Percentiles rank a stretch among this genome's conserved stretches.
phyloP scores from a whole-genome alignment of 2,888 invertebrate species.

The Diarsia mendica region DNA sequence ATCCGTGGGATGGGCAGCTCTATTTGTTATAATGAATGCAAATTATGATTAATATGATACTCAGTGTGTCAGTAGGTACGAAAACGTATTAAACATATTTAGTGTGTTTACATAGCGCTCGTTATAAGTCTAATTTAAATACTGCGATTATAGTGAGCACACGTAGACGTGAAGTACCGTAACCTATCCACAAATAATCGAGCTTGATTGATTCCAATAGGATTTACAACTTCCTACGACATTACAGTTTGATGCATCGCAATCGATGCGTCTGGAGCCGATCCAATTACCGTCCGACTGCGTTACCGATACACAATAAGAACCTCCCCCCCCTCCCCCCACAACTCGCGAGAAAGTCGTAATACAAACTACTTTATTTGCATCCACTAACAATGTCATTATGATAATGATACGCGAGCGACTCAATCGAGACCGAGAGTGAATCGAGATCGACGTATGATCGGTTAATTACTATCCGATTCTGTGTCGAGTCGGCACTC shows the following conservation, averaged over 20 bases:
- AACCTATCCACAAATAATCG: constrained; percentile 39
- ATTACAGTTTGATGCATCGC: constrained; percentile 46
- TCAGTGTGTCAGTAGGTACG: constrained; percentile 37
- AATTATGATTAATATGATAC: constrained; percentile 43
- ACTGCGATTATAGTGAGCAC: neutral
- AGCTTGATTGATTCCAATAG: constrained; percentile 28
- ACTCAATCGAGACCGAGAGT: constrained; percentile 81
- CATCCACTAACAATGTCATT: constrained; percentile 86
- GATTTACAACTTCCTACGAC: constrained; percentile 53
- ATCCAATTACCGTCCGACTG: constrained; percentile 49
- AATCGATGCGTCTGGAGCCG: constrained; percentile 40
- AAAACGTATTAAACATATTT: constrained; percentile 10
- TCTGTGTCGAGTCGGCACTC: constrained; percentile 61
- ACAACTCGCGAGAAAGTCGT: constrained; percentile 39
- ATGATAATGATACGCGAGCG: constrained; percentile 79
- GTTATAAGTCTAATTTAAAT: neutral
- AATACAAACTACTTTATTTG: constrained; percentile 78
- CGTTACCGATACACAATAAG: constrained; percentile 41
- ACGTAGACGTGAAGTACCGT: neutral
- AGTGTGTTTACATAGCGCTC: neutral
- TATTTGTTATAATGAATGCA: constrained; percentile 43
- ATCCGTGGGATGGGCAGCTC: constrained; percentile 36
- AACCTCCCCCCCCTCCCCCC: constrained; percentile 4
- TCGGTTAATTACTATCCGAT: constrained; percentile 76
- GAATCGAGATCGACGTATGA: constrained; percentile 79